Percentiles rank a stretch among this genome's conserved stretches.
These are phyloP conservation scores for Geococcyx californianus DNA, from an alignment of 2,113 vertebrate species.

Conservation along the genomic window DNA sequence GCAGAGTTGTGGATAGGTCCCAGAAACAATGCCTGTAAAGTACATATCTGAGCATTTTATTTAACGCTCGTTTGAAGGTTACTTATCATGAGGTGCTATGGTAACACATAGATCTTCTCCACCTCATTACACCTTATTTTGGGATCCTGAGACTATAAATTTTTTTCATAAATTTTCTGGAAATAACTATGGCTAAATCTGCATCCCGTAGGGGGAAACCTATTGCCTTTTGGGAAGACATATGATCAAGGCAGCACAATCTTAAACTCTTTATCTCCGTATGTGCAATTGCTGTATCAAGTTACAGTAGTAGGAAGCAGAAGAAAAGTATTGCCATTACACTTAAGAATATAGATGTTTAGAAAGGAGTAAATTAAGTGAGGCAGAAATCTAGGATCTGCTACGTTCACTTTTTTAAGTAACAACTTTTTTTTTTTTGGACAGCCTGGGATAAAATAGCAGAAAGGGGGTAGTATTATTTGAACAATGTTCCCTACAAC, in stretches of 20 bases:
- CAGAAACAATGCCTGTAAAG: accelerated
- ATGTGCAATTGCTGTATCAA: not conserved
- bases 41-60: not conserved
- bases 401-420: not conserved
- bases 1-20: not conserved
- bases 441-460: not conserved
- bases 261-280: not conserved
- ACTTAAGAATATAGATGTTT: not conserved
- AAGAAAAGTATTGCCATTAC: not conserved
- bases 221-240: slow-evolving; percentile 12
- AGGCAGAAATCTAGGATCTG: not conserved
- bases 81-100: not conserved
- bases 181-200: slow-evolving; percentile 24
- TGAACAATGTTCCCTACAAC: not conserved
- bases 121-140: slow-evolving; percentile 20
- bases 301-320: not conserved
- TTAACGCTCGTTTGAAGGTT: not conserved
- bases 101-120: not conserved
- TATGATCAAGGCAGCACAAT: not conserved
- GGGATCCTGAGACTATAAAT: not conserved
- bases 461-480: not conserved
- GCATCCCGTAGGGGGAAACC: not conserved
- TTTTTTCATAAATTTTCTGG: not conserved
- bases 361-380: not conserved
- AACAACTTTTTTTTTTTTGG: not conserved